Evolutionary conservation across 1,140 invertebrate species (phyloP).

Genomic region (Lamellibrachia luymesi): DNA sequence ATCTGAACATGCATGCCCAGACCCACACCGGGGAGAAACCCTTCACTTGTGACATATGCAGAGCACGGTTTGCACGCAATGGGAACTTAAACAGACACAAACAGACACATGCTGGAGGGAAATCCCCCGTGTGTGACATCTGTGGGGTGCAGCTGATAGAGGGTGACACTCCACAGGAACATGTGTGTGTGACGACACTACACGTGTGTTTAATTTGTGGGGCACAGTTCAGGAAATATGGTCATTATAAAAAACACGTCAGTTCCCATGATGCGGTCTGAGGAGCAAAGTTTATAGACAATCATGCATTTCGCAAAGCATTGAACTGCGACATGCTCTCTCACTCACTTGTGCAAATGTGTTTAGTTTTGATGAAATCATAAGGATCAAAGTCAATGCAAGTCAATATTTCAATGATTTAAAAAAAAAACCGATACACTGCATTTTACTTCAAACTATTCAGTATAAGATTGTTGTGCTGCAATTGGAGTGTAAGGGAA

Average conservation of each 20-base stretch:
- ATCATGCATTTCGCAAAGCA: too few relatives aligned
- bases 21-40: slow-evolving; percentile 69
- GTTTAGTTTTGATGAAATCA: too few relatives aligned
- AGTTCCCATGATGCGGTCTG: too few relatives aligned
- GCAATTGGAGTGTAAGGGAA: too few relatives aligned
- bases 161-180: background rate
- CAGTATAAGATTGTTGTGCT: too few relatives aligned
- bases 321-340: too few relatives aligned
- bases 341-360: too few relatives aligned
- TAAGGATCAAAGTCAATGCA: too few relatives aligned
- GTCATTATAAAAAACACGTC: background rate
- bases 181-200: background rate
- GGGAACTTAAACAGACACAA: background rate
- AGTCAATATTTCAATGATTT: too few relatives aligned
- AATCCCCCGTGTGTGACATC: background rate
- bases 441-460: too few relatives aligned
- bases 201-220: background rate
- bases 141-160: background rate
- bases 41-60: slow-evolving; percentile 11
- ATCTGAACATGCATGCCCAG: slow-evolving; percentile 31
- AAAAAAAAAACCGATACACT: too few relatives aligned
- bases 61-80: background rate
- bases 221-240: background rate
- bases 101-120: background rate
- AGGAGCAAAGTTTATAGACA: too few relatives aligned